Base-by-base conservation (phyloP, 2,797 vertebrate species). In the Lepilemur septentrionalis region DNA sequence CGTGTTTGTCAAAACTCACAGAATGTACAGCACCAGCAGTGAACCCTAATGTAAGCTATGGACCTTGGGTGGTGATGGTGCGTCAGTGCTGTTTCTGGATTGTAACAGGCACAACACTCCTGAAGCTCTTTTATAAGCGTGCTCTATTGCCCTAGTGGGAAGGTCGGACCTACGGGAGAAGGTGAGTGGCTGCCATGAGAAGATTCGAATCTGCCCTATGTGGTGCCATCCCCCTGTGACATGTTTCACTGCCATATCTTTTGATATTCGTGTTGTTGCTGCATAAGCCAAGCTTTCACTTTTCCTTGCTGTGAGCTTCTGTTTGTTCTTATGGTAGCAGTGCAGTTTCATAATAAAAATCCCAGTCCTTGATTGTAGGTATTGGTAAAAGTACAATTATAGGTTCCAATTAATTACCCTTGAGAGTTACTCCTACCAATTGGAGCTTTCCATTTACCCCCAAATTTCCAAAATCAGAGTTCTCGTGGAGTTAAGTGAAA, bases 171-270 rank as follows among this genome's bases (percentile, higher is more conserved):
- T 32, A 30, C 1, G 4, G n/a, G 1, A 61, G n/a, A 43, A 55
- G 28, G 23, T n/a, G 15, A 41, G 12, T 28, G 55, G 22, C 20
- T 43, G 12, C 52, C 7, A 12, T 69, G 61, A 38, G 32, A 48
- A 89, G 28, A 63, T n/a, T 79, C 25, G n/a, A 20, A 25, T 55
- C 43, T 43, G 35, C 30, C 35, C 0, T 23, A 0, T 13, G 13
- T 2, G 2, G 0, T 43, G 14, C 35, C 35, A 22, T 14, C 13
- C 32, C 20, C 6, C 25, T 0, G 0, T 12, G 7, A 35, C 1
- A 4, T 11, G 17, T 43, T 57, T 69, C 46, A 69, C 38, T 79
- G 6, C 8, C 9, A 52, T 72, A 35, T 72, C 10, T 87, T 82
- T 79, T 2, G 8, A 15, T 76, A 28, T 2, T 59, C n/a, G 10